Percentiles rank a stretch among this genome's conserved stretches.
Evolutionary conservation across 2,888 invertebrate species (phyloP).

Genomic region (Furcula furcula): DNA sequence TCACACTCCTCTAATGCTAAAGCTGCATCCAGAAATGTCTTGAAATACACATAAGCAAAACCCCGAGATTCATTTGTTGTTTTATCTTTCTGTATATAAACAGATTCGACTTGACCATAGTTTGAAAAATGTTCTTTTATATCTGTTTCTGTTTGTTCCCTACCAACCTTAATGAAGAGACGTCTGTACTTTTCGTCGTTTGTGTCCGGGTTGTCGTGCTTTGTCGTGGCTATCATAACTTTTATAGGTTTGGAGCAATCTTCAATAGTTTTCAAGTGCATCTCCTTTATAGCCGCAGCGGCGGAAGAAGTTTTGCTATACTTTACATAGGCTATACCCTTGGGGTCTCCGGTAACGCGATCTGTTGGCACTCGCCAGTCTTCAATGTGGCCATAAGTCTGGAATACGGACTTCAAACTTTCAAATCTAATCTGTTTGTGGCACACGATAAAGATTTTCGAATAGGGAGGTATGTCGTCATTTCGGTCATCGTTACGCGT

Average conservation of each 20-base stretch:
- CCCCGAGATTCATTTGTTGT: constrained; percentile 91
- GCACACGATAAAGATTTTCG: constrained; percentile 93
- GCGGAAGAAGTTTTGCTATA: constrained; percentile 95
- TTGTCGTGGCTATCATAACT: constrained; percentile 91
- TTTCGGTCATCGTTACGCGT: constrained; percentile 51
- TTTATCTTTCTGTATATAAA: constrained; percentile 90
- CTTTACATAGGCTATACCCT: constrained; percentile 96
- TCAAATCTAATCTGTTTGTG: constrained; percentile 86
- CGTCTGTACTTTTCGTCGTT: constrained; percentile 80
- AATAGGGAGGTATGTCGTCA: constrained; percentile 89
- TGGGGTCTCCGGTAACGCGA: constrained; percentile 89
- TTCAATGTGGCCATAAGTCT: constrained; percentile 91
- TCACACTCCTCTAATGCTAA: constrained; percentile 95
- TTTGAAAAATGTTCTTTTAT: constrained; percentile 90
- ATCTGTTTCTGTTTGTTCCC: constrained; percentile 88
- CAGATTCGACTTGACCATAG: constrained; percentile 91
- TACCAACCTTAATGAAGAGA: constrained; percentile 93
- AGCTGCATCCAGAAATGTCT: constrained; percentile 90
- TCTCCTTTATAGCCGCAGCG: constrained; percentile 92
- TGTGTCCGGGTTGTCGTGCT: constrained; percentile 46
- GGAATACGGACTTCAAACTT: constrained; percentile 89
- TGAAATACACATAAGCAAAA: constrained; percentile 94
- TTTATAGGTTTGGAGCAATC: constrained; percentile 89
- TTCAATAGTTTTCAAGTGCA: constrained; percentile 90
- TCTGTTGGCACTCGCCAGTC: constrained; percentile 95